Percentiles rank a stretch among this genome's conserved stretches.
Evolutionary conservation across 2,113 vertebrate species (phyloP).

Genomic region (Corydoras maculifer): DNA sequence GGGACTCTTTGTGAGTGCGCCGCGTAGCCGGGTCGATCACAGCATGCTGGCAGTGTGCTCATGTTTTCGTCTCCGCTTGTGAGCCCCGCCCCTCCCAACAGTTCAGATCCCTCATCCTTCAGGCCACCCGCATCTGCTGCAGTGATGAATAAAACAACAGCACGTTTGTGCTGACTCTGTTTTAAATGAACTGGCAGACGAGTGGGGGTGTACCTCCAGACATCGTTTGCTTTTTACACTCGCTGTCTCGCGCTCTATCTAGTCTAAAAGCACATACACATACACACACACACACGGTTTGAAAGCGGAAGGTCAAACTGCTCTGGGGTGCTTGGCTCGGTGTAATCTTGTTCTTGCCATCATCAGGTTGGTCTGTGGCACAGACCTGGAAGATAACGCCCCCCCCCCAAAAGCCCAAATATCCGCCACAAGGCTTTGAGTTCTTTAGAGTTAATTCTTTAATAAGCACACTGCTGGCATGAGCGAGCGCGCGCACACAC

Average conservation of each 20-base stretch:
- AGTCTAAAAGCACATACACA: background rate
- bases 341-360: slow-evolving; percentile 19
- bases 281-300: slow-evolving; percentile 6
- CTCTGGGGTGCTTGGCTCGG: slow-evolving; percentile 26
- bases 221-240: slow-evolving; percentile 25
- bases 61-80: slow-evolving; percentile 21
- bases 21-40: no score
- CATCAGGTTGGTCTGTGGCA: slow-evolving; percentile 14
- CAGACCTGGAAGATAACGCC: slow-evolving; percentile 2
- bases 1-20: no score
- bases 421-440: no score
- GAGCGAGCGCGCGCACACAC: background rate
- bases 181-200: slow-evolving; percentile 56
- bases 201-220: slow-evolving; percentile 42
- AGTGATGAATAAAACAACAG: slow-evolving; percentile 72
- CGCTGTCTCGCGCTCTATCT: background rate
- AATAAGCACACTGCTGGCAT: background rate
- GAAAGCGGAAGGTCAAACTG: slow-evolving; percentile 30
- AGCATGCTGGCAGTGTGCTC: background rate
- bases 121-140: slow-evolving; percentile 59
- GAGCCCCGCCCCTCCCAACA: background rate
- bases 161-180: slow-evolving; percentile 60
- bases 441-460: no score
- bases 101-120: slow-evolving; percentile 37
- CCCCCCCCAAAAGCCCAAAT: background rate